Percentiles rank a stretch among this genome's conserved stretches.
These are phyloP conservation scores for Drosophila differens DNA, from an alignment of 2,888 invertebrate genomes.

Conservation along the genomic window DNA sequence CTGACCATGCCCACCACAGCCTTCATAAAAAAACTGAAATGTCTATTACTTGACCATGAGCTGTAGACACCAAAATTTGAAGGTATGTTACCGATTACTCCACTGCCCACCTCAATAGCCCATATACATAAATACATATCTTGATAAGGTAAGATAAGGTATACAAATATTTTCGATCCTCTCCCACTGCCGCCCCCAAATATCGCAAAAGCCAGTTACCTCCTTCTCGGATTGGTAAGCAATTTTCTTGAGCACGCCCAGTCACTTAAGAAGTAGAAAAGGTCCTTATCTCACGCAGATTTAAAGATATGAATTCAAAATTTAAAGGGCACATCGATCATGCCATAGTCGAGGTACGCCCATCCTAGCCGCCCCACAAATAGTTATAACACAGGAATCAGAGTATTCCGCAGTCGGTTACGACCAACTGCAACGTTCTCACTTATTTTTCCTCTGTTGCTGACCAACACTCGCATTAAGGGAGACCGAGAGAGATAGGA, in stretches of 20 bases:
- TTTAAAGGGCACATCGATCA: background rate
- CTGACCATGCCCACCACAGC: background rate
- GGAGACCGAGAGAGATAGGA: background rate
- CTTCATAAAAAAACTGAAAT: background rate
- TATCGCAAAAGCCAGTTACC: background rate
- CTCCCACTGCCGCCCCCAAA: no score
- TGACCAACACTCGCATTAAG: conserved; percentile 33
- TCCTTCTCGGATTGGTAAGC: background rate
- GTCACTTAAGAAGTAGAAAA: background rate
- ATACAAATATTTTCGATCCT: background rate
- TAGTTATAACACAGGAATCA: background rate
- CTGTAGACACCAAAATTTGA: background rate
- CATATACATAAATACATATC: background rate
- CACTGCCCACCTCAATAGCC: no score
- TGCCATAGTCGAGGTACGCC: no score
- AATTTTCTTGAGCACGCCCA: background rate
- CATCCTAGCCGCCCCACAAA: background rate
- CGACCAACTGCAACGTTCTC: background rate
- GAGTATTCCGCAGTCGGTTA: background rate
- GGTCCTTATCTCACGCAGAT: background rate
- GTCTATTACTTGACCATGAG: background rate
- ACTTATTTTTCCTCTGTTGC: background rate
- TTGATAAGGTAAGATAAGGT: background rate
- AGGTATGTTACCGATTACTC: background rate
- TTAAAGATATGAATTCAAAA: background rate